Conservation (phyloP, 2,113 vertebrate genomes). For the Vanacampus margaritifer region DNA sequence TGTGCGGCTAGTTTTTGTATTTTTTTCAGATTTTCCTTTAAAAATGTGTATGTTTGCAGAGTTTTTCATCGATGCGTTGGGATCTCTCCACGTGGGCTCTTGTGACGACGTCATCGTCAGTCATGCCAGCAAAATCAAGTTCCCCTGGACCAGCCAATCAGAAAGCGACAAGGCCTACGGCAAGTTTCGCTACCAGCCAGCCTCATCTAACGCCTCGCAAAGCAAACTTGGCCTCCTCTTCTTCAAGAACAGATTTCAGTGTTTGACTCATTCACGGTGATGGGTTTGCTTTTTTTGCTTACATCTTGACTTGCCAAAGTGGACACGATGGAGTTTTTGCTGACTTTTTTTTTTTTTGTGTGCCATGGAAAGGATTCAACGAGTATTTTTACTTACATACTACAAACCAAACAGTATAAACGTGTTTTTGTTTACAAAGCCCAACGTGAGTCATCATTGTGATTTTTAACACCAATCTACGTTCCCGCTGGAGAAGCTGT, state of each 20-base stretch:
- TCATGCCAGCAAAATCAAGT: slow-evolving; percentile 86
- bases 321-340: slow-evolving; percentile 21
- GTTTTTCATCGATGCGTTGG: slow-evolving; percentile 91
- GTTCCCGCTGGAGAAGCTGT: slow-evolving; percentile 17
- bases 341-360: neutral
- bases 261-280: slow-evolving; percentile 81
- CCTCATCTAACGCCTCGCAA: slow-evolving; percentile 71
- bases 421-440: slow-evolving; percentile 15
- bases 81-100: slow-evolving; percentile 86
- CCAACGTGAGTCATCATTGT: neutral
- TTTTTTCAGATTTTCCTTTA: no score
- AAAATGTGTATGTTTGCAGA: slow-evolving; percentile 66
- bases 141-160: slow-evolving; percentile 80
- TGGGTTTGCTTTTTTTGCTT: slow-evolving; percentile 55
- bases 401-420: slow-evolving; percentile 5
- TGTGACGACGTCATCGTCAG: slow-evolving; percentile 86
- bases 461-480: neutral
- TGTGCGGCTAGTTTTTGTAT: no score
- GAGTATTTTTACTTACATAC: neutral
- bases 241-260: slow-evolving; percentile 91
- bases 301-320: slow-evolving; percentile 63
- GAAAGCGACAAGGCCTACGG: slow-evolving; percentile 78
- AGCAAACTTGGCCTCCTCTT: slow-evolving; percentile 80
- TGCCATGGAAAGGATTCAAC: slow-evolving; percentile 1
- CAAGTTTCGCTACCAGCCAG: slow-evolving; percentile 82